phyloP scores from a whole-genome alignment of 1,140 invertebrate genomes.

The Tribolium castaneum region DNA sequence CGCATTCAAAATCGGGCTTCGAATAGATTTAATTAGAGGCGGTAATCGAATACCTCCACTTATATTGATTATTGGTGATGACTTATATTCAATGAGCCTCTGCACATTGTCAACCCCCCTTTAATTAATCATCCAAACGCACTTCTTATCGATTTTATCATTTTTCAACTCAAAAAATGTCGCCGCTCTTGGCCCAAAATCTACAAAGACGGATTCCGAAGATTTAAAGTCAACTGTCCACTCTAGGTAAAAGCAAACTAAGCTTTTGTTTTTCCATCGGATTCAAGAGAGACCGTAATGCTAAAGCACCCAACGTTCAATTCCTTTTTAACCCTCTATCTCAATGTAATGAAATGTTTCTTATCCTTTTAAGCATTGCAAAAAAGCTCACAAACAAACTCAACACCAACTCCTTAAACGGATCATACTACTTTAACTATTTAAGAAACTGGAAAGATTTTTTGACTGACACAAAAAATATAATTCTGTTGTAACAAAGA shows the following conservation, averaged over 20 bases:
- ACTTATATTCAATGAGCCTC: conserved; percentile 10
- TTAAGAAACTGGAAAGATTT: too few species aligned
- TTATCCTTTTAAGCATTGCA: not conserved
- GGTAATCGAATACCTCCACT: conserved; percentile 46
- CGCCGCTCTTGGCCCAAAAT: not conserved
- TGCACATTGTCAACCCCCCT: not conserved
- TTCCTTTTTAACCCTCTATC: not conserved
- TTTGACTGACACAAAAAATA: too few species aligned
- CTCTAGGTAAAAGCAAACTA: not conserved
- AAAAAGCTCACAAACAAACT: not conserved
- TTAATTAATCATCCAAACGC: conserved; percentile 7
- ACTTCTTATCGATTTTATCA: conserved; percentile 15
- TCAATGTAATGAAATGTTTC: not conserved
- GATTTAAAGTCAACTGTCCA: not conserved
- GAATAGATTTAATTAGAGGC: conserved; percentile 48
- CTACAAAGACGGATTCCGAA: not conserved
- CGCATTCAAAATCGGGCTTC: conserved; percentile 49
- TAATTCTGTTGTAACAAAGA: too few species aligned
- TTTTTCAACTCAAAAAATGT: not conserved
- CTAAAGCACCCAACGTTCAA: not conserved
- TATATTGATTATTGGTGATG: conserved; percentile 39
- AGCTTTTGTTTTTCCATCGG: not conserved
- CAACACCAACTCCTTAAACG: not conserved
- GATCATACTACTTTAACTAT: not conserved
- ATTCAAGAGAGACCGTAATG: not conserved